phyloP scores from a whole-genome alignment of 2,113 vertebrate species.

The Reinhardtius hippoglossoides region DNA sequence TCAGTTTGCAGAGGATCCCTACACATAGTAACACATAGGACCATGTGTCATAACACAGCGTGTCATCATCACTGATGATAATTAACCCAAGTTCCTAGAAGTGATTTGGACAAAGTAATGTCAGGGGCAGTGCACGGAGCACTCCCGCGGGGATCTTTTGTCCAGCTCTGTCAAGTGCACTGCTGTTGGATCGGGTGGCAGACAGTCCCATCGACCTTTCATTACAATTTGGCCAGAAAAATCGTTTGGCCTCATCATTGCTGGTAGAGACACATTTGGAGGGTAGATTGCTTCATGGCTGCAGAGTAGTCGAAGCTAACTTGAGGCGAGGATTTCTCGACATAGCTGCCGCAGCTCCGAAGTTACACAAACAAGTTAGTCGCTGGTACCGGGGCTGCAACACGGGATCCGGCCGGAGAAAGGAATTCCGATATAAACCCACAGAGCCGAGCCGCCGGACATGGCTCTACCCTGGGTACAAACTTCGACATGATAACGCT shows the following conservation, averaged over 20 bases:
- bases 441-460: slow-evolving; percentile 33
- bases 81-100: slow-evolving; percentile 11
- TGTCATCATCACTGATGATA: slow-evolving; percentile 4
- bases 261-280: background rate
- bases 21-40: slow-evolving; percentile 5
- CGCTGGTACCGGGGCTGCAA: slow-evolving; percentile 37
- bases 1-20: slow-evolving; percentile 19
- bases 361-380: slow-evolving; percentile 74
- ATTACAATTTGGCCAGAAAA: slow-evolving; percentile 38
- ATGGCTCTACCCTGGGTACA: slow-evolving; percentile 44
- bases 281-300: slow-evolving; percentile 11
- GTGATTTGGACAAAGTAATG: slow-evolving; percentile 16
- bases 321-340: slow-evolving; percentile 12
- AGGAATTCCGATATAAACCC: slow-evolving; percentile 59
- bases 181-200: slow-evolving; percentile 15
- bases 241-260: slow-evolving; percentile 25
- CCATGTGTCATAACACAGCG: slow-evolving; percentile 22
- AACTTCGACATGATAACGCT: slow-evolving; percentile 51
- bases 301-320: slow-evolving; percentile 15
- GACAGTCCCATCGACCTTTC: slow-evolving; percentile 46
- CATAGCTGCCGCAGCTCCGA: slow-evolving; percentile 44
- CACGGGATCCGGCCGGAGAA: slow-evolving; percentile 42
- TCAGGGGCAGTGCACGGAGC: background rate
- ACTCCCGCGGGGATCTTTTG: slow-evolving; percentile 13
- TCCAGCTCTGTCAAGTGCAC: slow-evolving; percentile 52